These are phyloP conservation scores for Ylistrum balloti DNA, from an alignment of 1,140 invertebrate genomes.

Conservation along the genomic window DNA sequence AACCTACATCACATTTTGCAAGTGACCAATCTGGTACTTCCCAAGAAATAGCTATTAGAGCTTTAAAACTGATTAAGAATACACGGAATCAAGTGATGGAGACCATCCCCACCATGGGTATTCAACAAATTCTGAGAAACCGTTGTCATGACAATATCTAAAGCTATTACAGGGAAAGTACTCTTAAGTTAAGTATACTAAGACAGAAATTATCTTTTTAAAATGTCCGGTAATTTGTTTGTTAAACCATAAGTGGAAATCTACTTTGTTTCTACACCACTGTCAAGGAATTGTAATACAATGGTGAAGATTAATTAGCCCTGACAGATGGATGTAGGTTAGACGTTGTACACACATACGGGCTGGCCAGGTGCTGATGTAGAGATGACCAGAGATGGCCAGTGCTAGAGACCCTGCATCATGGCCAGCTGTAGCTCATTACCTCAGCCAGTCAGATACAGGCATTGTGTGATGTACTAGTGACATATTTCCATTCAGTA, in stretches of 20 bases:
- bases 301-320: neutral
- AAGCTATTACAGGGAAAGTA: too few relatives aligned
- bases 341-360: neutral
- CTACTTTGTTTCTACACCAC: neutral
- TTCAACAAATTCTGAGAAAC: too few relatives aligned
- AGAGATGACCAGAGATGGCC: neutral
- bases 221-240: neutral
- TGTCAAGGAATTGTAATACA: neutral
- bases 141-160: too few relatives aligned
- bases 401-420: neutral
- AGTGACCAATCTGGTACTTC: too few relatives aligned
- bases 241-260: neutral
- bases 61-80: too few relatives aligned
- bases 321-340: neutral
- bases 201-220: neutral
- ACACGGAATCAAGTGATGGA: too few relatives aligned
- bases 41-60: too few relatives aligned
- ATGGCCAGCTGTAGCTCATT: neutral
- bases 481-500: neutral
- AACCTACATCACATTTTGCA: too few relatives aligned
- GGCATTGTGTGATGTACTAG: neutral
- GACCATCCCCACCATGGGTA: too few relatives aligned
- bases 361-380: neutral
- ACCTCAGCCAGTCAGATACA: neutral
- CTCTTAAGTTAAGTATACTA: too few relatives aligned